A percentile compares a stretch with the other conserved stretches of the same genome.
phyloP scores from a whole-genome alignment of 2,113 vertebrate genomes.

The Corythornis cristatus region DNA sequence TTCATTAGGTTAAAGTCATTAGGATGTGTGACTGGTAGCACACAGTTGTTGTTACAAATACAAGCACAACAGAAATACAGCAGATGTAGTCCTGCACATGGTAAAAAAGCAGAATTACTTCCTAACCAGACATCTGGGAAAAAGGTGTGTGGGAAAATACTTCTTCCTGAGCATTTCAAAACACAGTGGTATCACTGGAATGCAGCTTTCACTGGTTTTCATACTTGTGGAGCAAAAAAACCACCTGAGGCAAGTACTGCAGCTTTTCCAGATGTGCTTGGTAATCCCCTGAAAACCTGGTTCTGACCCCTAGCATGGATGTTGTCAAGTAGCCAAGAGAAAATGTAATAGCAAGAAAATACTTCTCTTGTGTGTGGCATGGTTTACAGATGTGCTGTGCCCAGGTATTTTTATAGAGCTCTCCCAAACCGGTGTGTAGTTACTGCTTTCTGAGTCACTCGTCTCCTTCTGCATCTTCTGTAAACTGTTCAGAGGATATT shows the following conservation, averaged over 20 bases:
- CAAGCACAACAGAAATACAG: background rate
- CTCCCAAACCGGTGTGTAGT: background rate
- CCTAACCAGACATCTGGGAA: background rate
- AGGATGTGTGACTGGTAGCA: background rate
- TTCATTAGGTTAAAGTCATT: background rate
- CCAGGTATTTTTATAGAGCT: background rate
- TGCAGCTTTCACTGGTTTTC: background rate
- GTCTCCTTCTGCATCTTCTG: background rate
- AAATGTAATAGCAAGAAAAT: background rate
- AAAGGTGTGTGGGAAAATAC: background rate
- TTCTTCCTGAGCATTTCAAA: background rate
- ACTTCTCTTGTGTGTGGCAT: background rate
- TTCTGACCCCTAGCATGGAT: background rate
- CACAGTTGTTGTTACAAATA: background rate
- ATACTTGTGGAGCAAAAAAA: background rate
- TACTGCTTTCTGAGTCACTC: background rate
- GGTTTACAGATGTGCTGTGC: background rate
- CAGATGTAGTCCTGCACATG: background rate
- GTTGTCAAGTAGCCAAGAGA: background rate
- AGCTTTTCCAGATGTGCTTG: background rate
- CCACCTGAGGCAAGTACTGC: background rate
- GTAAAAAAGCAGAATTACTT: background rate
- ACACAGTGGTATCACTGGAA: background rate
- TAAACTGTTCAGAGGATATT: background rate
- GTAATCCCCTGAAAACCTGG: background rate